Evolutionary conservation across 2,113 vertebrate genomes (phyloP).

Genomic region (Coryphaenoides rupestris): DNA sequence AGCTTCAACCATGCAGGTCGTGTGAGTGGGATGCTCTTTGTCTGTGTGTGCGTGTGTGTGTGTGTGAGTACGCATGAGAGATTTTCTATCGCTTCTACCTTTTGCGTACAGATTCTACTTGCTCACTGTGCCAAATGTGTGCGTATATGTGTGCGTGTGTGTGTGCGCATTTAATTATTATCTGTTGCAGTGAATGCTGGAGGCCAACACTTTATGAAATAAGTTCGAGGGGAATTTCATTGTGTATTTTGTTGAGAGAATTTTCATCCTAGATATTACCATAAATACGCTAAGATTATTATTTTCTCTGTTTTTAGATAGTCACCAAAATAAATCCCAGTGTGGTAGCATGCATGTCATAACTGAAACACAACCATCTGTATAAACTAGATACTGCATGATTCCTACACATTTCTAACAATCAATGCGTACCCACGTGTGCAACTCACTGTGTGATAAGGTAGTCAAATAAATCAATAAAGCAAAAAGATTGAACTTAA

Average conservation of each 20-base stretch:
- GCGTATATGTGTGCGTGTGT: background rate
- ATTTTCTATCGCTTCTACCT: background rate
- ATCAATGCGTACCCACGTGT: no score
- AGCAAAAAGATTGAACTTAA: no score
- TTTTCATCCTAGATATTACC: no score
- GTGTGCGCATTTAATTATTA: background rate
- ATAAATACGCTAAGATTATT: no score
- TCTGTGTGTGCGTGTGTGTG: conserved; percentile 20
- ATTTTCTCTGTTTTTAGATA: no score
- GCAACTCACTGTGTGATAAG: no score
- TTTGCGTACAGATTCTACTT: background rate
- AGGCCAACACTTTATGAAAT: background rate
- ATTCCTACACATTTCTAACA: no score
- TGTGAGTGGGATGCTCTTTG: conserved; percentile 40
- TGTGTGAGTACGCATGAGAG: background rate
- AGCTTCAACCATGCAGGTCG: conserved; percentile 36
- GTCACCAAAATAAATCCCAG: no score
- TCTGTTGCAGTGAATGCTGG: background rate
- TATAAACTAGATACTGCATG: no score
- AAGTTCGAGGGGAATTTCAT: background rate
- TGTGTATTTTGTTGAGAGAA: background rate
- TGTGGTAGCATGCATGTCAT: no score
- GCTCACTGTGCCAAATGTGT: conserved; percentile 4
- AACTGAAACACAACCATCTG: no score
- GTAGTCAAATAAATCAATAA: no score